These are phyloP conservation scores for Glaucidium brasilianum DNA, from an alignment of 2,113 vertebrate species.

Conservation along the genomic window DNA sequence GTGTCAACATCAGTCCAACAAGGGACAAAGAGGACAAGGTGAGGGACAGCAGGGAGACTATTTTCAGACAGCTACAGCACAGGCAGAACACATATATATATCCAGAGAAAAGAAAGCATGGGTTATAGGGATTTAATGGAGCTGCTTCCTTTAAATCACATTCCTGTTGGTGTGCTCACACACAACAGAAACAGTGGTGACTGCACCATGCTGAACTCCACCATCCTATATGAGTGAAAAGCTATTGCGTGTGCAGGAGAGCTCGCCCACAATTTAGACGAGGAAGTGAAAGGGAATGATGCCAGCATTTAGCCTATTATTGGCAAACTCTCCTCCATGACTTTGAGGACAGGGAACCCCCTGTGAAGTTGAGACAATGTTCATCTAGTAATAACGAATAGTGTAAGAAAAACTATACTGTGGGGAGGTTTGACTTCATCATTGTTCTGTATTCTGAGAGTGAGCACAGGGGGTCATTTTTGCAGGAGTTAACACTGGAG, in stretches of 20 bases:
- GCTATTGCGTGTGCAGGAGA: neutral
- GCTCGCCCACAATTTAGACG: neutral
- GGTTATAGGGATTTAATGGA: neutral
- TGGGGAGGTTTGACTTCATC: neutral
- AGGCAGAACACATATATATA: neutral
- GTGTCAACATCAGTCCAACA: neutral
- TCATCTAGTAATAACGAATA: neutral
- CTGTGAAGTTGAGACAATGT: neutral
- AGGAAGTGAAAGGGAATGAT: neutral
- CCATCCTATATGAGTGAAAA: neutral
- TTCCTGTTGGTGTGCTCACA: neutral
- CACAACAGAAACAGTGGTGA: neutral
- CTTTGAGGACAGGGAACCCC: neutral
- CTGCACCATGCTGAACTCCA: neutral
- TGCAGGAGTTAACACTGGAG: neutral
- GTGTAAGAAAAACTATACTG: neutral
- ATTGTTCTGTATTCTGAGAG: neutral
- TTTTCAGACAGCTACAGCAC: neutral
- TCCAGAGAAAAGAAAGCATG: neutral
- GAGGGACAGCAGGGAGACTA: neutral
- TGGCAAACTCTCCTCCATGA: neutral
- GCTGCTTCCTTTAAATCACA: neutral
- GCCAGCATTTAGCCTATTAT: neutral
- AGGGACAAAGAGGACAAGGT: neutral
- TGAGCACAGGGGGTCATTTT: neutral